Evolutionary conservation across 2,113 vertebrate species (phyloP), one percentile per base, ranked within the genome.

Genomic region (Calyptommatus sinebrachiatus): DNA sequence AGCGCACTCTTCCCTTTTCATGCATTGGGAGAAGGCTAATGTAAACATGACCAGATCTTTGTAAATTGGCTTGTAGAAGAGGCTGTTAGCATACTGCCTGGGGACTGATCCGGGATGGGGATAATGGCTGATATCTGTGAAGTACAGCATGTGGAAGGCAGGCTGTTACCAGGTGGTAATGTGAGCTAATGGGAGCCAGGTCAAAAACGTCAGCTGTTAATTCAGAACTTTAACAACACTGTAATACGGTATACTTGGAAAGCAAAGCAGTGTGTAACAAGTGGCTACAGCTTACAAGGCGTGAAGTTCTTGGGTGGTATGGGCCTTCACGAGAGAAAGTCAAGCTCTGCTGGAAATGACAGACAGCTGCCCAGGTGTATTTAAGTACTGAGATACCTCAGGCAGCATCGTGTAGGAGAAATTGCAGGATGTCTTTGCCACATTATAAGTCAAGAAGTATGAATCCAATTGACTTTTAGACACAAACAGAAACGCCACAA

Each of bases 41-140:
- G 98, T 99, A 99, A 99, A 99, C 98, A 99, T 97, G 97, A 98
- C 97, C 98, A 97, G 97, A 98, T 98, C 97, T 97, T 98, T 99
- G 98, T 99, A 98, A 99, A 99, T 98, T 98, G 97, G 97, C 98
- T 99, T 98, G 97, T 98, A 98, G 98, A 97, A 97, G 97, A 97
- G 97, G 96, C 97, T 98, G 98, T 99, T 98, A 98, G 98, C 97
- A 96, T 94, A 95, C 96, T 94, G 98, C 97, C 97, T 98, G 97
- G 98, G 98, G 98, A 98, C 97, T 95, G 96, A 97, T 97, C 96
- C 94, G 89, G 94, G 96, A 92, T 94, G 92, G 93, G 96, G 96
- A 98, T 98, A 97, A 97, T 94, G 96, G 94, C 95, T 96, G 96
- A 95, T 96, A 95, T 96, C 95, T 97, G 95, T 94, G 95, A 96